Evolutionary conservation across 2,113 vertebrate species (phyloP).

Genomic region (Mus pahari): DNA sequence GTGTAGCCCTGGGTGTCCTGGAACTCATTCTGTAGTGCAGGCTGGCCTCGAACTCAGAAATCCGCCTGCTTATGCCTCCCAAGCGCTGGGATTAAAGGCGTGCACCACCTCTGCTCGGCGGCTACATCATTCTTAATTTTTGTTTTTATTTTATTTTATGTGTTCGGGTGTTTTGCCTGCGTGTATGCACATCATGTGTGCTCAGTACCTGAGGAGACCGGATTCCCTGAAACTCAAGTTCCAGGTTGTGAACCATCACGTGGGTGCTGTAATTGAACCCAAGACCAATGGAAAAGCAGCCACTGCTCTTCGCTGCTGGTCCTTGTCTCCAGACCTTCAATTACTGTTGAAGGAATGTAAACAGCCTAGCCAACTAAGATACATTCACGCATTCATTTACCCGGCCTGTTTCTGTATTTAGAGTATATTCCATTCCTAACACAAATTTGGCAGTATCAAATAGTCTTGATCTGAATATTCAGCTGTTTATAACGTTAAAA

Average conservation of each 20-base stretch:
- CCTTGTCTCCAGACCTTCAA: not conserved
- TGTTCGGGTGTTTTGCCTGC: not conserved
- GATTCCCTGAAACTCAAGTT: not conserved
- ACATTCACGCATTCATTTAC: not conserved
- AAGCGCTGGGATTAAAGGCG: too few species aligned
- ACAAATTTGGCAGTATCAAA: constrained; percentile 33
- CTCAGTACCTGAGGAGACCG: not conserved
- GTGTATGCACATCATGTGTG: not conserved
- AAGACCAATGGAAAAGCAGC: not conserved
- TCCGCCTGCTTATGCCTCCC: too few species aligned
- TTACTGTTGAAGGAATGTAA: not conserved
- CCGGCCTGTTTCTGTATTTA: not conserved
- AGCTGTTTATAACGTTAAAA: not conserved
- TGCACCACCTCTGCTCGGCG: too few species aligned
- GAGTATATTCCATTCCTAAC: constrained; percentile 11
- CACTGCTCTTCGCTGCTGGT: not conserved
- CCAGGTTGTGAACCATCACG: not conserved
- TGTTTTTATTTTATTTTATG: not conserved
- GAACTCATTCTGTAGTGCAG: too few species aligned
- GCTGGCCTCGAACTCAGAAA: too few species aligned
- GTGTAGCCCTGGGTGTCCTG: too few species aligned
- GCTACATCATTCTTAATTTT: not conserved
- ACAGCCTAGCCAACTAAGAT: not conserved
- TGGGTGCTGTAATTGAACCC: not conserved
- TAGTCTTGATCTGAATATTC: not conserved